Evolutionary conservation across 2,888 invertebrate genomes (phyloP), one percentile per base, ranked within the genome.

Genomic region (Sceliomorpha sp.): DNA sequence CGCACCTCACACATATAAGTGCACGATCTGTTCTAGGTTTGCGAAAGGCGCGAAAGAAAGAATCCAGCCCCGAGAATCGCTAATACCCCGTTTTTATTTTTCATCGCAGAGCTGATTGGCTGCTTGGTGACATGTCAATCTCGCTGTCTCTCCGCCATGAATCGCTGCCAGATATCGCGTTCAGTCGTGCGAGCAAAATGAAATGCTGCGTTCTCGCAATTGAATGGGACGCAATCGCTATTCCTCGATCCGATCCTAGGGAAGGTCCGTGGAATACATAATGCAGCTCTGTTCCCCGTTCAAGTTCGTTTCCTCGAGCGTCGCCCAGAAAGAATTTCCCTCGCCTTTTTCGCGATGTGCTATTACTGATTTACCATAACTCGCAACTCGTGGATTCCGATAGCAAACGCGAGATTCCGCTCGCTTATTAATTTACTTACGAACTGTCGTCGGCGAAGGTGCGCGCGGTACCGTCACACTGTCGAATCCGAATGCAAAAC

Each of bases 131-230:
- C 31, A 48, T 37, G 47, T 45, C 48, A 55, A 37, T 58, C 58
- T 15, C 47, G 59, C 45, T 66, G 59, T 66, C 58, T 45, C 24
- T 42, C 26, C 5, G 60, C 24, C 40, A 69, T 67, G 66, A 58
- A 58, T 15, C 34, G 14, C 13, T 24, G 31, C n/a, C 26, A 44
- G 42, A 58, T 40, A 58, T 67, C 40, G 47, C 26, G 44, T 37
- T 39, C 72, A 51, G 26, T 69, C 63, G 68, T 71, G 70, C 72
- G 73, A 70, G 44, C 66, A 55, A 60, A 75, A 64, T 63, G 74
- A 72, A 70, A 64, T 39, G 69, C 48, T 63, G 39, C 32, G 14
- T 47, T 24, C n/a, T 55, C 20, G 17, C 37, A 34, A 58, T 51
- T 72, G 67, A 69, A 78, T 69, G 72, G 72, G 63, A 70, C 56